phyloP scores from a whole-genome alignment of 2,797 vertebrate species.

The Merluccius polli region DNA sequence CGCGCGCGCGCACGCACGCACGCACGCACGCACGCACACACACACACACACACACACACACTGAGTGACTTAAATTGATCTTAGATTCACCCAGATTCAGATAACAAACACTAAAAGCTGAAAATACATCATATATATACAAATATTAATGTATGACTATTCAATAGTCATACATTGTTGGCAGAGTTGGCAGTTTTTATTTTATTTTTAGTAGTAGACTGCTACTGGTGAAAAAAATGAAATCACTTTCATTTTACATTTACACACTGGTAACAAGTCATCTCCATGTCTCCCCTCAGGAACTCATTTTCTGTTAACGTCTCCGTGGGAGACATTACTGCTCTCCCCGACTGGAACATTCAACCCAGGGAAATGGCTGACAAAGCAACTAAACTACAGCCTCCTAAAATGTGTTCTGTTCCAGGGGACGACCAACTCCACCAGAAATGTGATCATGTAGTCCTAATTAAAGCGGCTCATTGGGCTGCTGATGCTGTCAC shows the following conservation, averaged over 20 bases:
- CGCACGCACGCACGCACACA: neutral
- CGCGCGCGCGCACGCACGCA: neutral
- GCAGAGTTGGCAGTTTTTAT: neutral
- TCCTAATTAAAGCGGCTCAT: conserved; percentile 1
- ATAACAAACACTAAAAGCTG: neutral
- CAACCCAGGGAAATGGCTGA: conserved; percentile 42
- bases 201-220: neutral
- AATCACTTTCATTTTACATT: too few relatives aligned
- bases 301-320: conserved; percentile 31
- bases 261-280: neutral
- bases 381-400: conserved; percentile 23
- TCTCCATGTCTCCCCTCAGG: conserved; percentile 15
- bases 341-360: conserved; percentile 35
- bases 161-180: neutral
- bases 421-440: conserved; percentile 1
- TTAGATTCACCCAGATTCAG: conserved; percentile 14
- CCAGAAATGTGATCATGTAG: neutral
- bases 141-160: neutral
- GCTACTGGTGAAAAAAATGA: too few relatives aligned
- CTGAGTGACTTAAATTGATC: conserved; percentile 27
- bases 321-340: conserved; percentile 27
- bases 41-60: conserved; percentile 16
- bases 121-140: neutral
- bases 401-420: conserved; percentile 12
- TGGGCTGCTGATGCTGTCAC: neutral